Conservation (phyloP, 2,113 vertebrate species). For the Centropus bengalensis region DNA sequence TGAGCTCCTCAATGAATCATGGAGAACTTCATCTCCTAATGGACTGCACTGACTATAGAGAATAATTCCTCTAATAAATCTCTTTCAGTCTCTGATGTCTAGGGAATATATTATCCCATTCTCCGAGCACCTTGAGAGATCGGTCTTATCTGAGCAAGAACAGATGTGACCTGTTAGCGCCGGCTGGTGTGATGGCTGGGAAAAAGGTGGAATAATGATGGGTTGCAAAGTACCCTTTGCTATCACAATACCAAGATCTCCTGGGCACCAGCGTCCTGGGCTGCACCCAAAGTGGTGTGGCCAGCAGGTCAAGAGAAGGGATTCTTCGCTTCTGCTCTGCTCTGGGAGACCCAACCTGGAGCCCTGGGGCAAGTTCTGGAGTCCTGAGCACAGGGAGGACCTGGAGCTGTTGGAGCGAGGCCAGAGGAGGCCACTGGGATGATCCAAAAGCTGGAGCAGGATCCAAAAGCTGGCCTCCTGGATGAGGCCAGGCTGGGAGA, state of each 20-base stretch:
- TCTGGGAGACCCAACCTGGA: too few relatives aligned
- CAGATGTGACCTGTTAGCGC: not conserved
- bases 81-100: not conserved
- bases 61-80: constrained; percentile 27
- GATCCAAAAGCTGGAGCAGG: too few relatives aligned
- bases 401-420: too few relatives aligned
- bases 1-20: not conserved
- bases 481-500: too few relatives aligned
- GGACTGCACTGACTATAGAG: not conserved
- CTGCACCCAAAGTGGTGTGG: too few relatives aligned
- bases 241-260: not conserved
- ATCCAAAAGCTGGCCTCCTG: too few relatives aligned
- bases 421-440: too few relatives aligned
- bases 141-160: not conserved
- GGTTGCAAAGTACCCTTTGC: not conserved
- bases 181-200: not conserved
- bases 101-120: not conserved
- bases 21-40: constrained; percentile 25
- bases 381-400: too few relatives aligned
- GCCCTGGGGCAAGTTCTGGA: too few relatives aligned
- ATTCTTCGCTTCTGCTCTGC: too few relatives aligned
- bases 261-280: not conserved
- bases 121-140: not conserved
- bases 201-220: not conserved
- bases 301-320: too few relatives aligned